phyloP scores from a whole-genome alignment of 2,888 invertebrate genomes.

The Epistrophe grossulariae region DNA sequence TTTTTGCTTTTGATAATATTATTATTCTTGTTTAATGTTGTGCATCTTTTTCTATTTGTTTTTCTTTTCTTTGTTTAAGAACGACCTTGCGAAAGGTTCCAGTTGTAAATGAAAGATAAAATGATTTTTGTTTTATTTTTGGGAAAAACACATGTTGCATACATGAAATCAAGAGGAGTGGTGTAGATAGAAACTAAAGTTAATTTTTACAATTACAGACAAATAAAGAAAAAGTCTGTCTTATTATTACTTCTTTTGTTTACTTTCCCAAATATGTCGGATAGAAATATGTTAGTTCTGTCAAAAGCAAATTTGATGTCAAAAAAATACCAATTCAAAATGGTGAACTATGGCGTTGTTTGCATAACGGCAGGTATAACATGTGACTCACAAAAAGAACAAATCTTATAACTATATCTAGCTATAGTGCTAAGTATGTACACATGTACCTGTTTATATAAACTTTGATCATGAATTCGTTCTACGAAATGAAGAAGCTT shows the following conservation, averaged over 20 bases:
- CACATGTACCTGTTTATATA: no score
- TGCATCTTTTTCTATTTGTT: conserved; percentile 49
- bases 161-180: neutral
- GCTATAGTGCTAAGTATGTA: no score
- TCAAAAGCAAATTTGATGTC: no score
- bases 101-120: conserved; percentile 39
- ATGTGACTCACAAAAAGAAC: no score
- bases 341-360: no score
- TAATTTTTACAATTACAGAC: neutral
- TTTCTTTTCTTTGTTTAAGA: conserved; percentile 12
- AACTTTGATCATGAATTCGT: neutral
- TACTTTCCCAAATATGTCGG: no score
- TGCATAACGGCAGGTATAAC: no score
- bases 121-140: conserved; percentile 1
- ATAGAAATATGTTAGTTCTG: no score
- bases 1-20: conserved; percentile 33
- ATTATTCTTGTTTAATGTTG: conserved; percentile 51
- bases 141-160: neutral
- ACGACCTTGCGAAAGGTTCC: conserved; percentile 61
- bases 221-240: neutral
- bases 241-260: no score
- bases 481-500: neutral
- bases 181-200: neutral
- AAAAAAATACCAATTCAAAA: no score
- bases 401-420: no score